These are phyloP conservation scores for Piscicola geometra DNA, from an alignment of 2,888 invertebrate species.

Conservation along the genomic window DNA sequence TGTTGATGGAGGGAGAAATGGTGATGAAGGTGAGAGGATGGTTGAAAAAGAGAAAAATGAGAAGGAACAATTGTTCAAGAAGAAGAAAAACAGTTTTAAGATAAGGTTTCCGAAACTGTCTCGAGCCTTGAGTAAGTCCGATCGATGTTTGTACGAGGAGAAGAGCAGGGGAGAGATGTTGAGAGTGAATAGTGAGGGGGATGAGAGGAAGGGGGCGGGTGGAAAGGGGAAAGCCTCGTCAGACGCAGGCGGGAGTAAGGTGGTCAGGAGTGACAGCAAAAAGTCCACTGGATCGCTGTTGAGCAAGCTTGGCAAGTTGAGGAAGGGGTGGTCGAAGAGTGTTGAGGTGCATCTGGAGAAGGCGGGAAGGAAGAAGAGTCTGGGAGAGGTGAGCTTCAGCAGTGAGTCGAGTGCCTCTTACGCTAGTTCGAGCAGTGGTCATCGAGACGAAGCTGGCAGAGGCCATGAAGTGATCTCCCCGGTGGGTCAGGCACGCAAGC, in stretches of 20 bases:
- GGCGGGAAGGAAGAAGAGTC: too few relatives aligned
- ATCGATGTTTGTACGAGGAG: neutral
- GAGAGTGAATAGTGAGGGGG: neutral
- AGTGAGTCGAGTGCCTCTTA: too few relatives aligned
- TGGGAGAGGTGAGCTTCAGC: too few relatives aligned
- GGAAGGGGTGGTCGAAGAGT: too few relatives aligned
- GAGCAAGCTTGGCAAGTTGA: too few relatives aligned
- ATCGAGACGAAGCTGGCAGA: neutral
- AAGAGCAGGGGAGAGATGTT: neutral
- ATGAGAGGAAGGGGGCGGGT: neutral
- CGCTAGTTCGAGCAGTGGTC: neutral
- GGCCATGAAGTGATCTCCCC: neutral
- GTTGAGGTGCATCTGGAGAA: too few relatives aligned
- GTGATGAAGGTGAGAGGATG: neutral
- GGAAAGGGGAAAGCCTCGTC: neutral
- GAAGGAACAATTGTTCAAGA: neutral
- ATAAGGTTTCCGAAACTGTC: neutral
- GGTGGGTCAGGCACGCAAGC: neutral
- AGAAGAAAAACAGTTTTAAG: slow-evolving; percentile 4
- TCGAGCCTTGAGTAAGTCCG: neutral
- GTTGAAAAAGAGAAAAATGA: too few relatives aligned
- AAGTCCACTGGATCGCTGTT: too few relatives aligned
- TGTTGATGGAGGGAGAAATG: neutral
- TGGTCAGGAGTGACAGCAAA: neutral
- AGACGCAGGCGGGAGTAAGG: neutral